These are phyloP conservation scores for Nephotettix cincticeps DNA, from an alignment of 1,140 invertebrate species.

Conservation along the genomic window DNA sequence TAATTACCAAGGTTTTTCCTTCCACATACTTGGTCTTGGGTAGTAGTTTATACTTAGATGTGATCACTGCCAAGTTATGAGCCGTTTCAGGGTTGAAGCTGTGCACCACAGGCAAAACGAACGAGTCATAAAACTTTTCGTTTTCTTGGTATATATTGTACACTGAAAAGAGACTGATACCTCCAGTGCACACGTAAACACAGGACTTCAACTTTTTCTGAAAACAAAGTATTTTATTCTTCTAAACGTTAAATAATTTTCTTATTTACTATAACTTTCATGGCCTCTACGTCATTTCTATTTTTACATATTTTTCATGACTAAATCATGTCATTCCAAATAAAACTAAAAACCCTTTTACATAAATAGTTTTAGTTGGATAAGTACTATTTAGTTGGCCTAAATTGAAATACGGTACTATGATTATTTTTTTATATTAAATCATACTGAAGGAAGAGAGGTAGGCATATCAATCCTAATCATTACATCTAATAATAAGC, in stretches of 20 bases:
- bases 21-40: conserved; percentile 59
- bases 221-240: conserved; percentile 41
- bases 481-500: too few species aligned
- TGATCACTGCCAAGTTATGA: conserved; percentile 71
- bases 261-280: too few species aligned
- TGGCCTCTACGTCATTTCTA: too few species aligned
- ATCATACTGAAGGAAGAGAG: too few species aligned
- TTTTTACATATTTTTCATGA: too few species aligned
- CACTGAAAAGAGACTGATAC: conserved; percentile 58
- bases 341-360: too few species aligned
- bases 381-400: too few species aligned
- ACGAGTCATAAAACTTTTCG: conserved; percentile 73
- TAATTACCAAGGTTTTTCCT: conserved; percentile 60
- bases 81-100: conserved; percentile 72
- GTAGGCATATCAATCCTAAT: too few species aligned
- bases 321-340: too few species aligned
- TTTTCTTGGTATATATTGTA: conserved; percentile 67
- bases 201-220: conserved; percentile 57
- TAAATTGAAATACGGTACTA: too few species aligned
- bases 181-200: conserved; percentile 55
- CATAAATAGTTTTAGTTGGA: too few species aligned
- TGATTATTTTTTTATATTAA: too few species aligned
- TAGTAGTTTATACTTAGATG: conserved; percentile 72
- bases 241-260: neutral
- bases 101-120: conserved; percentile 69